phyloP scores from a whole-genome alignment of 2,888 invertebrate genomes.

The Acanthosepion pharaonis region DNA sequence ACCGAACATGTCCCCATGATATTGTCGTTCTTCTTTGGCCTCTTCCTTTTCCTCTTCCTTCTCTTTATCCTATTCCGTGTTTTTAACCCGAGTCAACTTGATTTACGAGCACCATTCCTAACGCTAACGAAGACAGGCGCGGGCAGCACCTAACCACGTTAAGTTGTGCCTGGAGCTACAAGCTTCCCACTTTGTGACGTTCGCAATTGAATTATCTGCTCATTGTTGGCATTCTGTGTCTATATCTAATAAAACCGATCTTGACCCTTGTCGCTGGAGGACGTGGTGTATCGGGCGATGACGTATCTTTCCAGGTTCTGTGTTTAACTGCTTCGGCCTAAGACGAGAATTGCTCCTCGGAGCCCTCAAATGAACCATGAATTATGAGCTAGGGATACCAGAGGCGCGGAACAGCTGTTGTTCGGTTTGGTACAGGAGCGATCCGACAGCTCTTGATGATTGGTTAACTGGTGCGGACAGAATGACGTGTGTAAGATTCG shows the following conservation, averaged over 20 bases:
- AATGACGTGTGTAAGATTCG: background rate
- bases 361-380: constrained; percentile 33
- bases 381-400: constrained; percentile 6
- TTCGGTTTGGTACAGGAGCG: background rate
- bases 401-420: constrained; percentile 33
- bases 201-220: constrained; percentile 10
- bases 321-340: constrained; percentile 8
- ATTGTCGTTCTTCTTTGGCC: background rate
- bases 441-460: background rate
- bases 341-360: background rate
- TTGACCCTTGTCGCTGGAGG: constrained; percentile 20
- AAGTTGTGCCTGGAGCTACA: background rate
- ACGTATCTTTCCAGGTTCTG: background rate
- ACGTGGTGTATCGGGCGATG: background rate
- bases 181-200: constrained; percentile 33
- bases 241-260: constrained; percentile 33
- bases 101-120: constrained; percentile 20
- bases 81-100: constrained; percentile 33
- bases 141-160: constrained; percentile 14
- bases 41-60: background rate
- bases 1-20: background rate
- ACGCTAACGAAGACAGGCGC: background rate
- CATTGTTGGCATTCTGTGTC: constrained; percentile 13
- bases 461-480: background rate
- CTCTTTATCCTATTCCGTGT: background rate